phyloP scores from a whole-genome alignment of 2,113 vertebrate species.

The Boulengeromyrus knoepffleri region DNA sequence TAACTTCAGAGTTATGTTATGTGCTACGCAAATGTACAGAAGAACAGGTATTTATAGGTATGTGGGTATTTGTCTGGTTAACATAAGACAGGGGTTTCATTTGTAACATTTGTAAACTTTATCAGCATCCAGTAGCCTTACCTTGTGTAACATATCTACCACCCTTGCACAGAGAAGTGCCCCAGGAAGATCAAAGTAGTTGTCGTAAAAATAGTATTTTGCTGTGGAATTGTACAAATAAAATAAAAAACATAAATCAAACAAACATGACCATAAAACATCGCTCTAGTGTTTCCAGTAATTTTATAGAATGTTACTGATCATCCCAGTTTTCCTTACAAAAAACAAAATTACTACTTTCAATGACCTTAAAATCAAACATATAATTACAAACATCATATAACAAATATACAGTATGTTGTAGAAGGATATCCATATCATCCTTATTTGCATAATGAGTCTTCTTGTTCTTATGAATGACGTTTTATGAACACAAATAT shows the following conservation, averaged over 20 bases:
- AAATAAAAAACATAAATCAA: not conserved
- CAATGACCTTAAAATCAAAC: not conserved
- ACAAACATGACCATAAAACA: not conserved
- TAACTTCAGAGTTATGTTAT: not conserved
- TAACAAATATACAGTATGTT: not conserved
- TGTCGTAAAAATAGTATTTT: slow-evolving; percentile 92
- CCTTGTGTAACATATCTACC: slow-evolving; percentile 81
- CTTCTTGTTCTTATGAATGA: not conserved
- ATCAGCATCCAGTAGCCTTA: slow-evolving; percentile 39
- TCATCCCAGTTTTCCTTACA: not conserved
- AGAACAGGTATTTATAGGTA: not conserved
- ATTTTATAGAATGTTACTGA: not conserved
- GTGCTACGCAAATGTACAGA: not conserved
- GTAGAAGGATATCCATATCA: not conserved
- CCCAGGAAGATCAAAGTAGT: slow-evolving; percentile 91
- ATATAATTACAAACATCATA: not conserved
- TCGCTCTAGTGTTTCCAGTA: not conserved
- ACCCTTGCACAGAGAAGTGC: slow-evolving; percentile 82
- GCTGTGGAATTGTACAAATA: slow-evolving; percentile 54
- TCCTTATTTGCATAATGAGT: not conserved
- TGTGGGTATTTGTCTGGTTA: not conserved
- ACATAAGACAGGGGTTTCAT: not conserved
- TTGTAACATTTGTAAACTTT: not conserved
- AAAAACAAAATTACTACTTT: not conserved
- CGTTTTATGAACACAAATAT: no score